Evolutionary conservation across 2,888 invertebrate genomes (phyloP), one percentile per base, ranked within the genome.

Genomic region (Trachelus iudaicus): DNA sequence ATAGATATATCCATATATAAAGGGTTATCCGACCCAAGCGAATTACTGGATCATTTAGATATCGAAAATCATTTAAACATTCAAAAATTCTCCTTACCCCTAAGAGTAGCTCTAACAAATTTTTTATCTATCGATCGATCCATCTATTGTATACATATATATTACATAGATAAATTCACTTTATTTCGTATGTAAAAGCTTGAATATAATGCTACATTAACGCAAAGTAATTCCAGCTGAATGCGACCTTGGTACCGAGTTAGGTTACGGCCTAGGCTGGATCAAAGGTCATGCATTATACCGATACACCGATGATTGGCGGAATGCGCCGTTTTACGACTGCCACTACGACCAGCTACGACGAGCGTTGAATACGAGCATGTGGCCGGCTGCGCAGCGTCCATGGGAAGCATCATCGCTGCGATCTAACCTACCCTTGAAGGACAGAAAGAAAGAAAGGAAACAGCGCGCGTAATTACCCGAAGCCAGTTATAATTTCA

Each of bases 261-360:
- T 77, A 77, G 73, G 74, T 69, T 69, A 35, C 40, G 23, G 40
- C 40, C 40, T 56, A 56, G 40, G 40, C 56, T 23, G 75, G 76
- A 80, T 82, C 81, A 78, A 69, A 78, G 82, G 80, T 82, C 83
- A 82, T 79, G 81, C 81, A 79, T 80, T 76, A 76, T 56, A 56
- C 40, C 84, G 82, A 84, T 79, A 83, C 79, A 76, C 81, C 76
- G 84, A 87, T 87, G 87, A 87, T 87, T 86, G 86, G 86, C 83
- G 86, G 87, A 87, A 87, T 87, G 83, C 81, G 83, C 84, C 81
- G 84, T 84, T 87, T 87, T 87, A 86, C 87, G 87, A 87, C 77
- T 81, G 82, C 82, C 79, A 71, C 13, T 33, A 34, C 71, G 71
- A 71, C 71, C 33, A 15, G 71, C 71, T 23, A 56, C 40, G 40